Conservation (phyloP, 2,797 vertebrate genomes). For the Diceros bicornis region DNA sequence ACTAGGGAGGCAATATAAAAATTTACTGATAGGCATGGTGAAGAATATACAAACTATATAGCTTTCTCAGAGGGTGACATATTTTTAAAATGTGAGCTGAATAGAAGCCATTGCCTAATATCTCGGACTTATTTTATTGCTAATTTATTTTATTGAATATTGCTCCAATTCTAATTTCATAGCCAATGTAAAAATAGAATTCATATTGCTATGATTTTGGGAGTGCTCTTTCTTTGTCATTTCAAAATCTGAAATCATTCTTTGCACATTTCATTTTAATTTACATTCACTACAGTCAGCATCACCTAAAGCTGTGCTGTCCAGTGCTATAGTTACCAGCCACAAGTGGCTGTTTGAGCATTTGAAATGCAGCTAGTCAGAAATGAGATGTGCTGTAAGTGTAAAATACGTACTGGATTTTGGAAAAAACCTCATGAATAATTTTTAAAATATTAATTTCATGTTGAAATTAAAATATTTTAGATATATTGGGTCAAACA, state of each 20-base stretch:
- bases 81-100: slow-evolving; percentile 4
- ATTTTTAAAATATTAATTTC: slow-evolving; percentile 61
- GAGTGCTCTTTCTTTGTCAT: slow-evolving; percentile 1
- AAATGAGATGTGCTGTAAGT: background rate
- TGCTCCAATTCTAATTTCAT: slow-evolving; percentile 8
- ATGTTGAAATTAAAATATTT: slow-evolving; percentile 37
- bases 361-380: slow-evolving; percentile 1
- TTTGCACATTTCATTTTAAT: slow-evolving; percentile 49
- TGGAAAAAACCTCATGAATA: background rate
- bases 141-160: background rate
- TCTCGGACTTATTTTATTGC: background rate
- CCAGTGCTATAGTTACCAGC: background rate
- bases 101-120: background rate
- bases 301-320: background rate
- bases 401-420: slow-evolving; percentile 12
- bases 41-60: background rate
- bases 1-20: background rate
- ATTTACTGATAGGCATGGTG: background rate
- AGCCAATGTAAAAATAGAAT: slow-evolving; percentile 50
- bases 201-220: background rate
- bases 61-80: background rate
- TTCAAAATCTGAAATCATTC: slow-evolving; percentile 48
- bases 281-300: background rate
- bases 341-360: background rate
- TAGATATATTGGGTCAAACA: slow-evolving; percentile 2